Conservation (phyloP, 2,113 vertebrate species). For the Psammodynastes pulverulentus region DNA sequence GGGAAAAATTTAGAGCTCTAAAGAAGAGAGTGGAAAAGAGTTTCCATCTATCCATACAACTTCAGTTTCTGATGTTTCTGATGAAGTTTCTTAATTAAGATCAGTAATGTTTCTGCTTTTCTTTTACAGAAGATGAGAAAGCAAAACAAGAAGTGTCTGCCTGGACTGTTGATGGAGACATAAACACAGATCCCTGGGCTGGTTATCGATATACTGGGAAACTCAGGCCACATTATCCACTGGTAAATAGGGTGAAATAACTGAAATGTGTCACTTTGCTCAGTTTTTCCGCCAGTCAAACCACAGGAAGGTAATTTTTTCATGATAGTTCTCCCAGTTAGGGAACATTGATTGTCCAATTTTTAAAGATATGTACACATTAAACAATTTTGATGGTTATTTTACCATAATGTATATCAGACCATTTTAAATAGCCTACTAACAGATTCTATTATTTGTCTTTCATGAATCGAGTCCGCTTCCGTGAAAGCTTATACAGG, state of each 20-base stretch:
- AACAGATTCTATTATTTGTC: neutral
- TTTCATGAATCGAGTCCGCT: neutral
- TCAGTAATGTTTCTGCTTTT: neutral
- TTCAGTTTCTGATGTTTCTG: neutral
- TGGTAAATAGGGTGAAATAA: slow-evolving; percentile 73
- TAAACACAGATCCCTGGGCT: slow-evolving; percentile 95
- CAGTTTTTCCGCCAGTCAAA: neutral
- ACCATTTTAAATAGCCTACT: neutral
- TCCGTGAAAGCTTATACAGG: neutral
- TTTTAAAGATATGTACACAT: neutral
- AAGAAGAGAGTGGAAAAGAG: neutral
- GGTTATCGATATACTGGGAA: slow-evolving; percentile 95
- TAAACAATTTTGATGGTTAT: neutral
- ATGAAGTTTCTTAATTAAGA: neutral
- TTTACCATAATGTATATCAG: neutral
- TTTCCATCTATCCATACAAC: neutral
- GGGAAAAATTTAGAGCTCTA: neutral
- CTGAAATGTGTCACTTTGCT: neutral
- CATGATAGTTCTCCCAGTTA: neutral
- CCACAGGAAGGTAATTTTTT: neutral
- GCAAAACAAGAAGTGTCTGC: slow-evolving; percentile 80
- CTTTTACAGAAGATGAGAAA: slow-evolving; percentile 85
- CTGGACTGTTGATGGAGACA: slow-evolving; percentile 84
- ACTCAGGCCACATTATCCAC: slow-evolving; percentile 90
- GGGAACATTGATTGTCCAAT: neutral